A percentile compares a stretch with the other conserved stretches of the same genome.
Evolutionary conservation across 1,140 invertebrate species (phyloP).

Genomic region (Armadillidium nasatum): DNA sequence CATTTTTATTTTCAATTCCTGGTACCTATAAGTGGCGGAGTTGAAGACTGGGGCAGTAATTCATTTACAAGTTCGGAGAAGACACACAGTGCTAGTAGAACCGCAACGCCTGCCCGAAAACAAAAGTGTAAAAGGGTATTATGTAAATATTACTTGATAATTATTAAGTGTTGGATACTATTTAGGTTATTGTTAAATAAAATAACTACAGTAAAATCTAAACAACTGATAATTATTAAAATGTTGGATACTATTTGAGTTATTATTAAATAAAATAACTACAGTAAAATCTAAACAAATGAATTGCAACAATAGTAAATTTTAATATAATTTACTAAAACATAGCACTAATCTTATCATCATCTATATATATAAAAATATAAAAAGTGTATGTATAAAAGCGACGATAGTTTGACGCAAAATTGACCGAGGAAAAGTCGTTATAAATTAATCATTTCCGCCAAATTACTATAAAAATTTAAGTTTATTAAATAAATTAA

Average conservation of each 20-base stretch:
- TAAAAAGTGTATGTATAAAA: neutral
- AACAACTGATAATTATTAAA: too few species aligned
- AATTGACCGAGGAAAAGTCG: slow-evolving; percentile 42
- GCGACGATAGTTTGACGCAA: slow-evolving; percentile 19
- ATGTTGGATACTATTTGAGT: too few species aligned
- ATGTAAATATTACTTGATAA: neutral
- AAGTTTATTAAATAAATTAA: too few species aligned
- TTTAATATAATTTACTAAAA: too few species aligned
- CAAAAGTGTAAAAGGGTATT: neutral
- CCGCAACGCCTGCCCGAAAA: slow-evolving; percentile 27
- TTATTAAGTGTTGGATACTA: neutral
- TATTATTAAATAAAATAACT: too few species aligned
- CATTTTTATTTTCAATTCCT: neutral
- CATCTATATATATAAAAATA: too few species aligned
- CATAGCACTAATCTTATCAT: too few species aligned
- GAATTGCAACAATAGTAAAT: too few species aligned
- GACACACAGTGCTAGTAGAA: slow-evolving; percentile 29
- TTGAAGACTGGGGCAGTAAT: slow-evolving; percentile 28
- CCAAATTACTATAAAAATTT: neutral
- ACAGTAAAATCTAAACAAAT: too few species aligned
- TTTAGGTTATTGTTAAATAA: neutral
- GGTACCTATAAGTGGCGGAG: slow-evolving; percentile 25
- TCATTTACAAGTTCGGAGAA: slow-evolving; percentile 30
- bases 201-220: too few species aligned
- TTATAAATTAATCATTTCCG: slow-evolving; percentile 22